Conservation (phyloP, 2,888 invertebrate species). For the Pasiphila rectangulata region DNA sequence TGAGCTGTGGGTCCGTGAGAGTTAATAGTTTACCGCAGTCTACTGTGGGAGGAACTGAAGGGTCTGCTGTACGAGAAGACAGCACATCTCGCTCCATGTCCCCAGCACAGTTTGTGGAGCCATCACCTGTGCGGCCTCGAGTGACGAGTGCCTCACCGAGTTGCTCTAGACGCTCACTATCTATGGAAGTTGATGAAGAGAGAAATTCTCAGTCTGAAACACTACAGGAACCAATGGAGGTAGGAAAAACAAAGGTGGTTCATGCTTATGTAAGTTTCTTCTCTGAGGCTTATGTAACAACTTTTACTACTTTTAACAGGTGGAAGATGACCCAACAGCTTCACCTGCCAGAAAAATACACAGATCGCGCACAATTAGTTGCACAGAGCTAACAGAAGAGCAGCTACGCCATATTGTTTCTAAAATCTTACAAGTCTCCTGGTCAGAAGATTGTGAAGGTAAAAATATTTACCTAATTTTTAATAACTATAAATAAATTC, state of each 20-base stretch:
- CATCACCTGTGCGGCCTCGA: slow-evolving; percentile 64
- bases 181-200: slow-evolving; percentile 77
- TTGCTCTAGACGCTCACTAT: slow-evolving; percentile 70
- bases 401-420: slow-evolving; percentile 84
- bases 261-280: slow-evolving; percentile 12
- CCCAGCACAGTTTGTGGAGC: slow-evolving; percentile 73
- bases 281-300: slow-evolving; percentile 13
- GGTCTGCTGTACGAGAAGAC: slow-evolving; percentile 62
- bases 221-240: slow-evolving; percentile 73
- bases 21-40: slow-evolving; percentile 65
- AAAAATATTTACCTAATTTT: slow-evolving; percentile 25
- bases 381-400: slow-evolving; percentile 83
- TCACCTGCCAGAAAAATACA: slow-evolving; percentile 71
- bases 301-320: slow-evolving; percentile 34
- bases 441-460: slow-evolving; percentile 83
- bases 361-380: slow-evolving; percentile 70
- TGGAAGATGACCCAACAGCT: slow-evolving; percentile 75
- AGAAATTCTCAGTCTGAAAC: slow-evolving; percentile 69
- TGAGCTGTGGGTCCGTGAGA: slow-evolving; percentile 72
- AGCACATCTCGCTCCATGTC: slow-evolving; percentile 73
- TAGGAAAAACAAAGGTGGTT: slow-evolving; percentile 27
- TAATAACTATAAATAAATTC: neutral
- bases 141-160: slow-evolving; percentile 68
- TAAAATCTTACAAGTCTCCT: slow-evolving; percentile 86
- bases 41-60: slow-evolving; percentile 60